These are phyloP conservation scores for Acanthosepion esculentum DNA, from an alignment of 2,888 invertebrate species.

Conservation along the genomic window DNA sequence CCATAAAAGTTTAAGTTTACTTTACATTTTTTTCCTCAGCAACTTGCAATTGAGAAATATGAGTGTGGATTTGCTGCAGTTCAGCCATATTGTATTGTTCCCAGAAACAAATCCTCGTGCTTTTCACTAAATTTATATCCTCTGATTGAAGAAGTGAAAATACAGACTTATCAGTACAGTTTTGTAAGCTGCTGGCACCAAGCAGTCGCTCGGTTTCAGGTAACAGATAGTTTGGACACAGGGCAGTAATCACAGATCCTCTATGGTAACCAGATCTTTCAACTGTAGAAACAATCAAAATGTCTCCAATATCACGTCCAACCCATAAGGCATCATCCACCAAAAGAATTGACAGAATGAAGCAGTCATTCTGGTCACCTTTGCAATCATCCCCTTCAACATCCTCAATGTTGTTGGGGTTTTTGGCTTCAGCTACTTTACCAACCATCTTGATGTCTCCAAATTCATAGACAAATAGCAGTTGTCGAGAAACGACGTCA, in stretches of 20 bases:
- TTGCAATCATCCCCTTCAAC: neutral
- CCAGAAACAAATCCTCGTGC: neutral
- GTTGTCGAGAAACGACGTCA: neutral
- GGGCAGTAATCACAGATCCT: neutral
- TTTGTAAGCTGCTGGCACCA: neutral
- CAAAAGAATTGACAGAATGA: conserved; percentile 55
- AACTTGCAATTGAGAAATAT: neutral
- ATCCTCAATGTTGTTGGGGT: neutral
- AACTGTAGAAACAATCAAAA: conserved; percentile 55
- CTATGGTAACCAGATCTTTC: neutral
- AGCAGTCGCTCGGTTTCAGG: neutral
- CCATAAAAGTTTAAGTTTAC: neutral
- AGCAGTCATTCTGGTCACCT: neutral
- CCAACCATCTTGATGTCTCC: neutral
- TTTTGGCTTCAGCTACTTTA: neutral
- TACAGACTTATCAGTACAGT: neutral
- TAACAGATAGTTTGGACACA: neutral
- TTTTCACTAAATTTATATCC: neutral
- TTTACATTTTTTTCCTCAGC: neutral
- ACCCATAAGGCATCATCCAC: conserved; percentile 64
- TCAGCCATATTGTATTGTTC: neutral
- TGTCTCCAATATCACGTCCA: conserved; percentile 62
- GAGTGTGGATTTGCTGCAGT: neutral
- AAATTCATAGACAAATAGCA: neutral
- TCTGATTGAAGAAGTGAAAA: neutral